Percentiles rank a stretch among this genome's conserved stretches.
Evolutionary conservation across 2,888 invertebrate species (phyloP).

Genomic region (Uloborus plumipes): DNA sequence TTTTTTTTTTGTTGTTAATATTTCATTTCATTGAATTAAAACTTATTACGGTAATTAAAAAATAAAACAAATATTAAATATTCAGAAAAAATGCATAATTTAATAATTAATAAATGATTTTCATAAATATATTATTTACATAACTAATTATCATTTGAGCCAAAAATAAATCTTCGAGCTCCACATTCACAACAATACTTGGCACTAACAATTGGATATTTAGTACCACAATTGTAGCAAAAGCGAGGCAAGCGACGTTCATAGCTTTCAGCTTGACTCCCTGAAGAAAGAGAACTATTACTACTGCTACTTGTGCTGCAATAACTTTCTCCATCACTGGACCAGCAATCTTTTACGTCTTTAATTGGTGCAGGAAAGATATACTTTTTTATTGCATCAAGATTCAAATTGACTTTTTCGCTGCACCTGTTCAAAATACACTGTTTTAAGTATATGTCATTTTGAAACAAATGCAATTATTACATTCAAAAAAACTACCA

Average conservation of each 20-base stretch:
- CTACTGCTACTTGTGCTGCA: conserved; percentile 31
- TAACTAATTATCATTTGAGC: conserved; percentile 9
- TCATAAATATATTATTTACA: no score
- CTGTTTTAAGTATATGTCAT: not conserved
- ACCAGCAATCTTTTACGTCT: conserved; percentile 2
- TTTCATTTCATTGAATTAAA: no score
- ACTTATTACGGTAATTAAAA: no score
- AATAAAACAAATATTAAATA: no score
- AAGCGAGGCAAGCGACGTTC: conserved; percentile 56
- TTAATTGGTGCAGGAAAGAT: not conserved
- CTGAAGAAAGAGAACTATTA: conserved; percentile 28
- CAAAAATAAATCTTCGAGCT: conserved; percentile 76
- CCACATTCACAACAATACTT: conserved; percentile 97
- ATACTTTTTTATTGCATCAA: not conserved
- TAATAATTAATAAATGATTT: no score
- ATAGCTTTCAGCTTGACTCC: not conserved
- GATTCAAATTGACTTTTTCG: not conserved
- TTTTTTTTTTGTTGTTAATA: no score
- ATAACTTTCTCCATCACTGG: conserved; percentile 10
- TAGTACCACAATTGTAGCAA: conserved; percentile 85
- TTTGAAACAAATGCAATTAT: not conserved
- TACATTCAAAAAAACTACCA: not conserved
- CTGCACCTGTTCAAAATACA: conserved; percentile 11
- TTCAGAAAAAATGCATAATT: no score
- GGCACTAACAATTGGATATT: conserved; percentile 84